A percentile compares a stretch with the other conserved stretches of the same genome.
Conservation (phyloP, 2,797 vertebrate species). For the Antrozous pallidus region DNA sequence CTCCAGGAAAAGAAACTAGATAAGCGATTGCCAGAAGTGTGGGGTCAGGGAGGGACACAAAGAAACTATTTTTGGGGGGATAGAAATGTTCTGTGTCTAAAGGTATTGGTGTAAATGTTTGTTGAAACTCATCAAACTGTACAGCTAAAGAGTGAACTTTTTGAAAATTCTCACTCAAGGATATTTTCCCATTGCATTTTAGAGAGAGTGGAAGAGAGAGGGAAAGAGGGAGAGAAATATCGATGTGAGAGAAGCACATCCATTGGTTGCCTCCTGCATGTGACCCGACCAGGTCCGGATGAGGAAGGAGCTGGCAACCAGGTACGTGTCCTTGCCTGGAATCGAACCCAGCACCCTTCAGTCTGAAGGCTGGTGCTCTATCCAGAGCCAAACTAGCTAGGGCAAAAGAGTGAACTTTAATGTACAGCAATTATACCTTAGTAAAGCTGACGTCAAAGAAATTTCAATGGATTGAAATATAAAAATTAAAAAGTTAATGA, state of each 20-base stretch:
- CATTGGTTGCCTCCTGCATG: too few relatives aligned
- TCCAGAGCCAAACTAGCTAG: too few relatives aligned
- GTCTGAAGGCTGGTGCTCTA: too few relatives aligned
- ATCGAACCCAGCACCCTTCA: too few relatives aligned
- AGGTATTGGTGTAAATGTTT: not conserved
- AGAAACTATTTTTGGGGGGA: not conserved
- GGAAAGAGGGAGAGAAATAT: too few relatives aligned
- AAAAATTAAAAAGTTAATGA: not conserved
- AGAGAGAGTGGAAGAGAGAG: too few relatives aligned
- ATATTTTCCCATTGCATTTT: too few relatives aligned
- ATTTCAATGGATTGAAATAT: not conserved
- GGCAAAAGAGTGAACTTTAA: not conserved
- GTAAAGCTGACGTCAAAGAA: not conserved
- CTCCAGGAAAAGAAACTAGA: not conserved
- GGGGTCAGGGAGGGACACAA: not conserved
- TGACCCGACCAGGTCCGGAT: too few relatives aligned
- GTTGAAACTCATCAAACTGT: not conserved
- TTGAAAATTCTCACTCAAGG: too few relatives aligned
- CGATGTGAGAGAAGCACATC: too few relatives aligned
- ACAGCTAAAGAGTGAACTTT: not conserved
- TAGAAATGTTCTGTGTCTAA: not conserved
- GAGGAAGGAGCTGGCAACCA: too few relatives aligned
- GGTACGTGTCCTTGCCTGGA: too few relatives aligned
- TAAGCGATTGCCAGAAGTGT: not conserved
- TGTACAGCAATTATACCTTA: not conserved